These are phyloP conservation scores for Pangasius macronema DNA, from an alignment of 2,797 vertebrate species.

Conservation along the genomic window DNA sequence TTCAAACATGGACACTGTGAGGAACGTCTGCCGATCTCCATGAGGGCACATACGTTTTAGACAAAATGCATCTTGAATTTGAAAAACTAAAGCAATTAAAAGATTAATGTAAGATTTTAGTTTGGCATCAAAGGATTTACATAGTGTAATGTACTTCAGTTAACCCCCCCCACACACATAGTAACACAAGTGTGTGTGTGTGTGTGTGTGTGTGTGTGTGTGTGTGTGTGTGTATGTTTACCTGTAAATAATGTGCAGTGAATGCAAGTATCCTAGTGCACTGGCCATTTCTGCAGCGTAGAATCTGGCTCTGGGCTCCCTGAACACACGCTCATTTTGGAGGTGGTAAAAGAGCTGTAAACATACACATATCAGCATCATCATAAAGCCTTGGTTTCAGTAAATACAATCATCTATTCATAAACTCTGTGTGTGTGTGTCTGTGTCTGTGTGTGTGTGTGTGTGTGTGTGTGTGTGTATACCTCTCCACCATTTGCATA, in stretches of 20 bases:
- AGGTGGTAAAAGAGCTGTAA: conserved; percentile 80
- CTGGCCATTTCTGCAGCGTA: conserved; percentile 76
- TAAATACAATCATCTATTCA: not conserved
- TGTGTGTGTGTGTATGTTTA: conserved; percentile 50
- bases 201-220: conserved; percentile 9
- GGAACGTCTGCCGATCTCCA: not conserved
- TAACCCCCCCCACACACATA: not conserved
- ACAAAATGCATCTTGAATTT: not conserved
- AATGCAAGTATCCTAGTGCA: conserved; percentile 79
- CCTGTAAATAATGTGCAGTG: conserved; percentile 78
- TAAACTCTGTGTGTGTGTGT: conserved; percentile 18
- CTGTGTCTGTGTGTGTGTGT: conserved; percentile 17
- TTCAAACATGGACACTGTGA: not conserved
- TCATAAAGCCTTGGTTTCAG: not conserved
- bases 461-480: conserved; percentile 17
- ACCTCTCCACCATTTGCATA: conserved; percentile 81
- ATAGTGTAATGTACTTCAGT: not conserved
- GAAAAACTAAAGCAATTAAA: not conserved
- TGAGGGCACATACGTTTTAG: not conserved
- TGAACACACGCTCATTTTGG: conserved; percentile 74
- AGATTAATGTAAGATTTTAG: not conserved
- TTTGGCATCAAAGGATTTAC: not conserved
- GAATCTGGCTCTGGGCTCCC: conserved; percentile 74
- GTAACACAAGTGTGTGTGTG: not conserved
- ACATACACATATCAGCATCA: conserved; percentile 1